Evolutionary conservation across 2,797 vertebrate genomes (phyloP).

Genomic region (Cirrhinus molitorella): DNA sequence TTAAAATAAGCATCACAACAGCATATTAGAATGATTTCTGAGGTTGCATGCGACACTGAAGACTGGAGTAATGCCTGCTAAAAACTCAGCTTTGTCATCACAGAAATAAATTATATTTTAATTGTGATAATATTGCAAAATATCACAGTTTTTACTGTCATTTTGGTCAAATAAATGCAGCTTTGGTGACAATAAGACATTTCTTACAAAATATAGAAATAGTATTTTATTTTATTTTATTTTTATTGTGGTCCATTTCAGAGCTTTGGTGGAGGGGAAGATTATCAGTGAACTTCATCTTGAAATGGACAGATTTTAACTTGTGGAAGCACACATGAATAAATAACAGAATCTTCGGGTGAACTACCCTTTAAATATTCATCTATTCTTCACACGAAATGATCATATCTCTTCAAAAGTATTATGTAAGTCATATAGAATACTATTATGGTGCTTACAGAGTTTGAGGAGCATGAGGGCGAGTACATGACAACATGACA

Average conservation of each 20-base stretch:
- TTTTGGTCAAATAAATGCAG: too few relatives aligned
- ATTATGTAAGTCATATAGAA: not conserved
- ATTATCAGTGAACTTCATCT: not conserved
- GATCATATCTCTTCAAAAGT: not conserved
- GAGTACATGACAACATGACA: slow-evolving; percentile 6
- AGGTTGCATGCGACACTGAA: not conserved
- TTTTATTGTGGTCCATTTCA: not conserved
- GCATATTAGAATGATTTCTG: not conserved
- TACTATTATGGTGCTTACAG: not conserved
- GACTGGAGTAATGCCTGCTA: not conserved
- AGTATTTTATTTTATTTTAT: too few relatives aligned
- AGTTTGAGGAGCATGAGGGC: not conserved
- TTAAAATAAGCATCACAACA: not conserved
- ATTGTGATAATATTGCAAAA: too few relatives aligned
- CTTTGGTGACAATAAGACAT: too few relatives aligned
- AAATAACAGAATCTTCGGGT: not conserved
- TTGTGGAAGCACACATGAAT: not conserved
- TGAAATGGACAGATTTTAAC: not conserved
- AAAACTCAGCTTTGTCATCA: not conserved
- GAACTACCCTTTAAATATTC: not conserved
- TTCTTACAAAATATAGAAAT: not conserved
- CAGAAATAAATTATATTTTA: too few relatives aligned
- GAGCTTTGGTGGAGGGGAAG: not conserved
- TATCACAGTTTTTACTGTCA: too few relatives aligned
- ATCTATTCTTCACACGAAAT: not conserved